A percentile compares a stretch with the other conserved stretches of the same genome.
These are phyloP conservation scores for Pangasianodon hypophthalmus DNA, from an alignment of 2,113 vertebrate species.

Conservation along the genomic window DNA sequence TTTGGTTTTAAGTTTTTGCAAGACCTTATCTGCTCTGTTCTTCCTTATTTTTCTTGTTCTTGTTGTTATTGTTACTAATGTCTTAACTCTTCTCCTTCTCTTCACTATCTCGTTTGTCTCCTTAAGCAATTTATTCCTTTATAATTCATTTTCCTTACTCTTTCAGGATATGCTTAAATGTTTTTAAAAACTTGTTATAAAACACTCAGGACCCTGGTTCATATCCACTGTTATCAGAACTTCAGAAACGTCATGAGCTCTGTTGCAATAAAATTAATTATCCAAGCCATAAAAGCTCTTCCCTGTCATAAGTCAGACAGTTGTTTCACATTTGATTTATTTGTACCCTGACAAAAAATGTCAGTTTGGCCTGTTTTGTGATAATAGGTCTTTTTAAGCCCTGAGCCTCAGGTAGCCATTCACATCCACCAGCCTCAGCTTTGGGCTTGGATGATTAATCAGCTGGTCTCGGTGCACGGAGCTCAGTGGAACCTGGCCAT, in stretches of 20 bases:
- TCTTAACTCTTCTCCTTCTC: not conserved
- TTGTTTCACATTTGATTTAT: constrained; percentile 50
- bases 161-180: constrained; percentile 13
- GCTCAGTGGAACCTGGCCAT: constrained; percentile 25
- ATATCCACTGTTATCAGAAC: constrained; percentile 23
- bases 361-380: not conserved
- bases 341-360: constrained; percentile 36
- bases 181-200: constrained; percentile 17
- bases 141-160: constrained; percentile 15
- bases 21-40: not conserved
- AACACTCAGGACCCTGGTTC: constrained; percentile 36
- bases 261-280: constrained; percentile 50
- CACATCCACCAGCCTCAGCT: constrained; percentile 44
- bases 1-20: not conserved
- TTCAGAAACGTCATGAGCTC: constrained; percentile 44
- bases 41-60: not conserved
- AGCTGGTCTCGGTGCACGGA: constrained; percentile 10
- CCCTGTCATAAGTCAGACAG: constrained; percentile 4
- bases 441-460: constrained; percentile 64
- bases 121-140: constrained; percentile 1
- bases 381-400: constrained; percentile 51
- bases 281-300: constrained; percentile 34
- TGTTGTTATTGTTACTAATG: not conserved
- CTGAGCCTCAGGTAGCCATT: constrained; percentile 44
- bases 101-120: not conserved